Evolutionary conservation across 2,888 invertebrate species (phyloP), one percentile per base, ranked within the genome.

Genomic region (Tetropium fuscum): DNA sequence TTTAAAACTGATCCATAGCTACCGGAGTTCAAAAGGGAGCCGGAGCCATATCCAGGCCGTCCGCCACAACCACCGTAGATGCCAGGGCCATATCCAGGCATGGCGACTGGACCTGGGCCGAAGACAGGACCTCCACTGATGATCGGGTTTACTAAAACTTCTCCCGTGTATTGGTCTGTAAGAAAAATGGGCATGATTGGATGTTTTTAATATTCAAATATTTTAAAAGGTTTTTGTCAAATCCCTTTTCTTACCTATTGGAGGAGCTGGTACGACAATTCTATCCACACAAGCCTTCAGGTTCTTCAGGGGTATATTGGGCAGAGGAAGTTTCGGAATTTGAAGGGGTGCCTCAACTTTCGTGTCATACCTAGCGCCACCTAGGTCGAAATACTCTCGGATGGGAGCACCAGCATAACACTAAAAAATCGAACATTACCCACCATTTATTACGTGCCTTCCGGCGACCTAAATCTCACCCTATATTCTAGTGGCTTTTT

Each of bases 261-360:
- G 16, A 5, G 67, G 63, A 41, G 60, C 53, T 40, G 71, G 70
- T 3, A 72, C 20, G 3, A 80, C 75, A 3, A 80, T 65, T 20
- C 79, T 72, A 60, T 80, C 80, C 0, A 78, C 65, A 20, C 62
- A 61, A 1, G 77, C 74, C 2, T 71, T 64, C 11, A 79, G 51
- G 22, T 73, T 75, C 6, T 57, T 57, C 10, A 73, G 44, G 8
- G 66, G 68, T 8, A 43, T 20, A 10, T 25, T 20, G 20, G 18
- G 13, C 15, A 41, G 1, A 8, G 41, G 41, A 20, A 41, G 25
- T 22, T 45, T 18, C 5, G 63, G 53, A 8, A 59, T 30, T 41
- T 58, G 60, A 2, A 67, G 32, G 1, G 78, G 76, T 13, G 69
- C 60, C 58, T 77, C 73, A 3, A 78, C 54, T 43, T 62, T 60